A percentile compares a stretch with the other conserved stretches of the same genome.
Conservation (phyloP, 2,113 vertebrate species). For the Ageneiosus marmoratus region DNA sequence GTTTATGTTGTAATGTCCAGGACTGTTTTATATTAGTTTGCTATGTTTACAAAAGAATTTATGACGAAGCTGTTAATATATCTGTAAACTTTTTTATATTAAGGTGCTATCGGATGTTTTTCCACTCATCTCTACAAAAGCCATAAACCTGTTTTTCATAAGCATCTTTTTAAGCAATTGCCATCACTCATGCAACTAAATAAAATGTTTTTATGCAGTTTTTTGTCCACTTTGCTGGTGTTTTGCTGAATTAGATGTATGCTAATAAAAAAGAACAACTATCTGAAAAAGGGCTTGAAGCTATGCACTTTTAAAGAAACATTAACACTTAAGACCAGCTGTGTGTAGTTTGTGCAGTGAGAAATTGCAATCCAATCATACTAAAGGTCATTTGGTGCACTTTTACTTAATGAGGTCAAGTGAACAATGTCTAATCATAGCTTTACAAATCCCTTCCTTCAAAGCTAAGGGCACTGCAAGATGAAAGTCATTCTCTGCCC, state of each 20-base stretch:
- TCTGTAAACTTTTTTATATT: slow-evolving; percentile 56
- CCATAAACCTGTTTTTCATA: slow-evolving; percentile 52
- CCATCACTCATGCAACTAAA: slow-evolving; percentile 51
- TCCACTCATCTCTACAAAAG: slow-evolving; percentile 51
- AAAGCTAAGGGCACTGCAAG: not conserved
- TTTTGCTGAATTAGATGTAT: not conserved
- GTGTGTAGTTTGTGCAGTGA: not conserved
- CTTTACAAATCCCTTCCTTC: not conserved
- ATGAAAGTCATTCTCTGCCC: not conserved
- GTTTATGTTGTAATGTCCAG: slow-evolving; percentile 44
- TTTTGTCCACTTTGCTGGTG: not conserved
- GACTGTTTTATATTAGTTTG: slow-evolving; percentile 56
- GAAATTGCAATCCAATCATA: not conserved
- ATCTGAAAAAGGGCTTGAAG: not conserved
- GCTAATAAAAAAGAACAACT: too few relatives aligned
- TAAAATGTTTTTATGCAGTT: slow-evolving; percentile 52
- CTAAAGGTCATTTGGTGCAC: not conserved
- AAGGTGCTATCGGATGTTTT: slow-evolving; percentile 54
- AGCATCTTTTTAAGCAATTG: slow-evolving; percentile 52
- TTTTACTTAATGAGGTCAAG: not conserved
- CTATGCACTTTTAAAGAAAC: not conserved
- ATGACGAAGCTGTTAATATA: slow-evolving; percentile 58
- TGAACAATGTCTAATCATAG: not conserved
- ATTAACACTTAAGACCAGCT: not conserved
- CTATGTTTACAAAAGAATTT: slow-evolving; percentile 59